These are phyloP conservation scores for Vulpes ferrilata DNA, from an alignment of 2,113 vertebrate species.

Conservation along the genomic window DNA sequence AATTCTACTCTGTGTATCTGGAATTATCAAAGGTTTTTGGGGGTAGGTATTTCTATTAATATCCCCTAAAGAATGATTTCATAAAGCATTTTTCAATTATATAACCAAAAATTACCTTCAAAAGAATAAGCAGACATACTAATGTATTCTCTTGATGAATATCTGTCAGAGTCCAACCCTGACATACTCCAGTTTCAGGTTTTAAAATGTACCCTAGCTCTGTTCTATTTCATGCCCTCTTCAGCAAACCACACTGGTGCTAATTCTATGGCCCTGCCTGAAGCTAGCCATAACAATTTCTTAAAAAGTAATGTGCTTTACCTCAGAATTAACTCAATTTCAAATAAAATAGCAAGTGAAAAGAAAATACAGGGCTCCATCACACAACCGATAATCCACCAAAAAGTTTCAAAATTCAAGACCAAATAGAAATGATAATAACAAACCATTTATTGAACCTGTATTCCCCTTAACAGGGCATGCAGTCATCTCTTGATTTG, in stretches of 20 bases:
- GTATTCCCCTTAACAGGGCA: neutral
- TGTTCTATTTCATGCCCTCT: neutral
- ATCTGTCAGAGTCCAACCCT: neutral
- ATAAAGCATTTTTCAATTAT: conserved; percentile 26
- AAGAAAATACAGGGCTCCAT: conserved; percentile 23
- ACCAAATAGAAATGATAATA: neutral
- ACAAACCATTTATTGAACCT: neutral
- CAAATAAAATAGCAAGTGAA: conserved; percentile 22
- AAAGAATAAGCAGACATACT: neutral
- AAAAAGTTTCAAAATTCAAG: conserved; percentile 20
- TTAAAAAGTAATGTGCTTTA: conserved; percentile 11
- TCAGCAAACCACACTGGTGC: neutral
- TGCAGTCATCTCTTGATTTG: neutral
- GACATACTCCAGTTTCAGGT: neutral
- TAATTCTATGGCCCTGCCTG: neutral
- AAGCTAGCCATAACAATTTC: neutral
- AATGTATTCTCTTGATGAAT: neutral
- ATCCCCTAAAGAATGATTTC: conserved; percentile 31
- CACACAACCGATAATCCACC: neutral
- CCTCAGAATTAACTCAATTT: conserved; percentile 2
- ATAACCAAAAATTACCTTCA: conserved; percentile 36
- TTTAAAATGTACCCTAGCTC: neutral
- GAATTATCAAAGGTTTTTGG: neutral
- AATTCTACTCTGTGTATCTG: neutral
- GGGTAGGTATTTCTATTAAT: neutral